Base-by-base conservation (phyloP, 2,797 vertebrate genomes). In the Rhadinocentrus ornatus region DNA sequence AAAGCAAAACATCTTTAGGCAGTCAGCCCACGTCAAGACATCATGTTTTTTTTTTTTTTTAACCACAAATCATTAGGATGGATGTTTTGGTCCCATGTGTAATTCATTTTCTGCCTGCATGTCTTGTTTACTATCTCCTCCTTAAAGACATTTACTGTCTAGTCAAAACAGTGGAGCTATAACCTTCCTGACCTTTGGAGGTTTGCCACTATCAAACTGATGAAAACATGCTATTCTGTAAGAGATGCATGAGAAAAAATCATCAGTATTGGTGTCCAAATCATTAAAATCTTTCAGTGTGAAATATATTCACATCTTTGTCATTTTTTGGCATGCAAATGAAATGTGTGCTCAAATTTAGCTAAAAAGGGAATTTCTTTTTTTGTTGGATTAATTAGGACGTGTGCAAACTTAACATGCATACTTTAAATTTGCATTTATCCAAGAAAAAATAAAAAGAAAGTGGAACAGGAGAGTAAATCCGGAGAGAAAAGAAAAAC, bases 1-100 rank as follows among this genome's bases (percentile, higher is more conserved):
- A 79, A 76, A n/a, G 62, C 64, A 81, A 86, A 89, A 86, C 72
- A 85, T 80, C 84, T 86, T 68, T 57, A 67, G 83, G 69, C 84
- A 67, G 65, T 52, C 62, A 70, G 60, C 76, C 64, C 63, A 77
- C 75, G 84, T 83, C 74, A 88, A 78, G 76, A 64, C 41, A 39
- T 39, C 50, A 66, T 66, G 55, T 22, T 48, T 83, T 78, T 63
- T 12, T 53, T 66, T 57, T 22, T 48, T 83, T 78, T 63, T 12
- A 54, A 69, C 34, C 53, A 63, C 61, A 66, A 81, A 88, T 87
- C 74, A 85, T 83, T 72, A 69, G 56, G 68, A 71, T 71, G 75
- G 70, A 81, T 80, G 62, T 72, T 64, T 73, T 53, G 59, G 63
- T 81, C 81, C 69, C 80, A 87, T 41, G 29, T 13, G 3, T 68